Evolutionary conservation across 2,113 vertebrate genomes (phyloP), one percentile per base, ranked within the genome.

Genomic region (Chinchilla lanigera): DNA sequence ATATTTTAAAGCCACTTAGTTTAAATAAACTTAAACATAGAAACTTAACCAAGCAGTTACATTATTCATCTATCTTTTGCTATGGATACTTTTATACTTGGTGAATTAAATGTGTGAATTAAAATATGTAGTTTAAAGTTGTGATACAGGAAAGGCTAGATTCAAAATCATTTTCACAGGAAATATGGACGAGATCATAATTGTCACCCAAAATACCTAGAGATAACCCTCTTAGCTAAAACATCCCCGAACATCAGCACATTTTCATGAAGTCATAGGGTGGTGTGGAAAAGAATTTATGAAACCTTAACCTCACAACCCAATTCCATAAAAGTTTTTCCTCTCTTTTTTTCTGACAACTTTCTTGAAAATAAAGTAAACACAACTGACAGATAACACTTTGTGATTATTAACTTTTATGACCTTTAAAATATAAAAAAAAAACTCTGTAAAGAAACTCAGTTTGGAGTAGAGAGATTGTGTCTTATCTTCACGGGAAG

Each of bases 401-500:
- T 82, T 20, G 19, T 89, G 44, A 88, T 12, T 4, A 88, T 95
- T 85, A 90, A 81, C 13, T 90, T 87, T 90, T 81, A 47, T 78
- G 73, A 82, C 71, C 50, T 56, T 94, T 96, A 41, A 77, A n/a
- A 44, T 65, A 17, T 38, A 81, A 81, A 85, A 65, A 85, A 65
- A 47, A 1, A 86, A 80, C 16, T 56, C 89, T 93, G 56, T 44
- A 86, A 73, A 85, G 6, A 61, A 90, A 89, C 26, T 92, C 60
- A 61, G 30, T 95, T 87, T 75, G 63, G 52, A 54, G 24, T 82
- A 52, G 44, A 92, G 78, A 91, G 30, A 85, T 58, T 61, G 28
- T 85, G 41, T 86, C 75, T 94, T 95, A 94, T 86, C 65, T 52
- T n/a, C 20, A n/a, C 47, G 14, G 96, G 80, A 94, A 97, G 85